phyloP scores from a whole-genome alignment of 2,113 vertebrate species.

The Aegotheles bennettii region DNA sequence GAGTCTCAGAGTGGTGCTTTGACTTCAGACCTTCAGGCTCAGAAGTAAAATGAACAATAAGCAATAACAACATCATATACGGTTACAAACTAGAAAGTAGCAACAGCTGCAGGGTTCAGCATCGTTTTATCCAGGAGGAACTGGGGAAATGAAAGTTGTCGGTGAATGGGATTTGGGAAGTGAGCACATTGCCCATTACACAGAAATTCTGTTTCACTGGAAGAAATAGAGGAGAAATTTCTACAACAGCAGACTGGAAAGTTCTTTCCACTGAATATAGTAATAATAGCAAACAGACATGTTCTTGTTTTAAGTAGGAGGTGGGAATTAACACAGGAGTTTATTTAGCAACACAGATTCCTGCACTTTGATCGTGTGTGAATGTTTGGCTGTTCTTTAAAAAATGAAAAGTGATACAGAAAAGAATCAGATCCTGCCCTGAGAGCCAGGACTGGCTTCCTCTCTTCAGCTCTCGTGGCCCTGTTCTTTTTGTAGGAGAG shows the following conservation, averaged over 20 bases:
- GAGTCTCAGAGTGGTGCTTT: neutral
- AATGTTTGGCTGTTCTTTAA: neutral
- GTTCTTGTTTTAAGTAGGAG: neutral
- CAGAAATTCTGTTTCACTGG: neutral
- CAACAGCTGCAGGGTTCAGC: neutral
- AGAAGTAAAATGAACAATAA: neutral
- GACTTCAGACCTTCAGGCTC: neutral
- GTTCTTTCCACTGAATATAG: neutral
- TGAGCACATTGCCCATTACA: neutral
- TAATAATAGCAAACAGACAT: neutral
- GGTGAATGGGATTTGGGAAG: neutral
- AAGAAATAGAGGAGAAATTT: neutral
- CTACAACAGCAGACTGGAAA: neutral
- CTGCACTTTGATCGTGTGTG: neutral
- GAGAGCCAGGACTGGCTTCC: neutral
- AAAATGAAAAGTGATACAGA: neutral
- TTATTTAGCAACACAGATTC: slow-evolving; percentile 33
- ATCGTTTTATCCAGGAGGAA: neutral
- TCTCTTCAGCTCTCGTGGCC: neutral
- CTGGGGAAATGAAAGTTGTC: neutral
- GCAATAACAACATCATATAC: neutral
- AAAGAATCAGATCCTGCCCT: neutral
- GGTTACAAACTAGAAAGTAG: neutral
- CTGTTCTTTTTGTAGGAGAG: neutral
- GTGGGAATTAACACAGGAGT: neutral